These are phyloP conservation scores for Centropristis striata DNA, from an alignment of 2,113 vertebrate genomes.

Conservation along the genomic window DNA sequence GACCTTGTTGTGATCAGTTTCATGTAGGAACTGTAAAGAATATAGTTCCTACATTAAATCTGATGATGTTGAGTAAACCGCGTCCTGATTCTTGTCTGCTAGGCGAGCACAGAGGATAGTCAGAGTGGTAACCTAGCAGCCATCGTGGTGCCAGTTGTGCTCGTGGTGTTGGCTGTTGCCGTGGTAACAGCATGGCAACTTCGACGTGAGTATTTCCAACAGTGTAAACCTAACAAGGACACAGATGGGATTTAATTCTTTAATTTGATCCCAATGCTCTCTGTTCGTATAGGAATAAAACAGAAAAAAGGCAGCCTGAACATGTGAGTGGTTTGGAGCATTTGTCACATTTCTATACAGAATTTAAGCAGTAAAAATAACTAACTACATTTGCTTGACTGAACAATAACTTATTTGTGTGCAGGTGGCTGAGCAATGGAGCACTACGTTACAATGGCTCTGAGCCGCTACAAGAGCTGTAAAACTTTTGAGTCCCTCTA, in stretches of 20 bases:
- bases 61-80: background rate
- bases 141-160: conserved; percentile 64
- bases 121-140: conserved; percentile 37
- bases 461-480: conserved; percentile 72
- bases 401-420: background rate
- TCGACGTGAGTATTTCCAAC: conserved; percentile 61
- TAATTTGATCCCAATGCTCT: background rate
- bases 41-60: no score
- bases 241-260: background rate
- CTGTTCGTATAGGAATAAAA: conserved; percentile 56
- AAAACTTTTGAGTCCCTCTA: conserved; percentile 1
- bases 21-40: no score
- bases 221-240: background rate
- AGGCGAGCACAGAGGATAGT: conserved; percentile 40
- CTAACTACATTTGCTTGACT: background rate
- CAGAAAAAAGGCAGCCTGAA: conserved; percentile 56
- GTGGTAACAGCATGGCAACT: conserved; percentile 48
- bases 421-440: conserved; percentile 59
- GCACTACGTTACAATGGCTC: conserved; percentile 33
- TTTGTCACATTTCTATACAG: background rate
- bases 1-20: no score
- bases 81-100: conserved; percentile 9
- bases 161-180: conserved; percentile 53
- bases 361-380: background rate
- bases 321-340: conserved; percentile 57